A percentile compares a stretch with the other conserved stretches of the same genome.
Evolutionary conservation across 64 coral and sea anemone species (phyloP).

Genomic region (Trachythela sp.): DNA sequence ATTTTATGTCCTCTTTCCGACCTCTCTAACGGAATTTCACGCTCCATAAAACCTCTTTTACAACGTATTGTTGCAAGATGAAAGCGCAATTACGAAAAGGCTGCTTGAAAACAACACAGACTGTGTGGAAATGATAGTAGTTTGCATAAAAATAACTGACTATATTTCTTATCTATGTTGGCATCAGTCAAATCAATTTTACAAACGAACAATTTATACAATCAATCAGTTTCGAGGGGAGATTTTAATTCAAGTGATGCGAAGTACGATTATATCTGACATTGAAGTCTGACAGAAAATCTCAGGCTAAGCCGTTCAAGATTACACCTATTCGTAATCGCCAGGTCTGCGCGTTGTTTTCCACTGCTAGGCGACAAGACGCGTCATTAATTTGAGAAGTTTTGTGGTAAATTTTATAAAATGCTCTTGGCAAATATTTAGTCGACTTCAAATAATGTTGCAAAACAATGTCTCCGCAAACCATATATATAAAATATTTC

Average conservation of each 20-base stretch:
- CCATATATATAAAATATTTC: not conserved
- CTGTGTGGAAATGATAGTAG: not conserved
- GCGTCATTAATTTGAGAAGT: not conserved
- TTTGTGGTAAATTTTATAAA: not conserved
- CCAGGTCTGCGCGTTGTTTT: not conserved
- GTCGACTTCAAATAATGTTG: not conserved
- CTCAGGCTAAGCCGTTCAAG: not conserved
- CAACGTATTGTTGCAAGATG: constrained; percentile 1
- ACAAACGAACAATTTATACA: constrained; percentile 23
- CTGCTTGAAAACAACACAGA: not conserved
- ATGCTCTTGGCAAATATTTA: not conserved
- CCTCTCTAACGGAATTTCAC: constrained; percentile 25
- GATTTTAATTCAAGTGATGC: not conserved
- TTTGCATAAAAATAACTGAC: not conserved
- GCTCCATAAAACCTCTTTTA: constrained; percentile 14
- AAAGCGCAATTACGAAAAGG: constrained; percentile 9
- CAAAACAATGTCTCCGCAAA: not conserved
- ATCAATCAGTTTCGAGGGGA: not conserved
- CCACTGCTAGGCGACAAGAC: not conserved
- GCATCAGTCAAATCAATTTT: not conserved
- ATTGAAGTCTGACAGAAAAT: not conserved
- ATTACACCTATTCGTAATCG: not conserved
- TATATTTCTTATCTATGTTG: not conserved
- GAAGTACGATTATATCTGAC: not conserved
- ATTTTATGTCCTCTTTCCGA: constrained; percentile 23